Evolutionary conservation across 2,888 invertebrate species (phyloP), one percentile per base, ranked within the genome.

Genomic region (Thecophora atra): DNA sequence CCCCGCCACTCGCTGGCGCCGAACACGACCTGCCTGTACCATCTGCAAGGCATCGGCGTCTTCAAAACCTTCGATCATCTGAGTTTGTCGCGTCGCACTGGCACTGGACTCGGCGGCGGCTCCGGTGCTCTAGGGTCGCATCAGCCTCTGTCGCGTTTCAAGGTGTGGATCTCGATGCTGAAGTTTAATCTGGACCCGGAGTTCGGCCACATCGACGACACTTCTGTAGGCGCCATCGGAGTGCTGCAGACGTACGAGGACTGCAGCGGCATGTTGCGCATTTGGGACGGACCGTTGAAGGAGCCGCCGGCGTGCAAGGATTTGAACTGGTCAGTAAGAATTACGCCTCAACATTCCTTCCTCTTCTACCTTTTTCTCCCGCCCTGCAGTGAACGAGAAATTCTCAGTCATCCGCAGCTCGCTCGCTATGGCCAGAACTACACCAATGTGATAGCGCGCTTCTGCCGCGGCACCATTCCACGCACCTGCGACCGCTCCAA

Each of bases 1-100:
- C 95, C 96, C 0, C 89, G 92, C 78, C 96, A 96, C 87, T 93
- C 95, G 4, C 86, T 96, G 76, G 93, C 96, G 0, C 93, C 94
- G 1, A 96, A 96, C 84, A 95, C 94, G 28, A 96, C 95, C 11
- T 96, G 96, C 83, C 89, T 95, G 26, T 96, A 96, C 84, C 94
- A 95, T 84, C 90, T 96, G 82, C 90, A 91, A 78, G 90, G 89
- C 86, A 86, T 86, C 87, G 87, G 86, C 87, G 86, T 88, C 90
- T 89, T 88, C 86, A 91, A 86, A 84, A 90, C 85, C 66, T 83
- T 85, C 70, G 87, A 87, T 76, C 87, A 87, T 77, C 87, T 91
- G 52, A 88, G 89, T 70, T 84, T 88, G 63, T 88, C 89, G 30
- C 88, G 91, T 17, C 88, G 91, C 75, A 90, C 83, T 17, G 81